Evolutionary conservation across 2,113 vertebrate species (phyloP), one percentile per base, ranked within the genome.

Genomic region (Egretta garzetta): DNA sequence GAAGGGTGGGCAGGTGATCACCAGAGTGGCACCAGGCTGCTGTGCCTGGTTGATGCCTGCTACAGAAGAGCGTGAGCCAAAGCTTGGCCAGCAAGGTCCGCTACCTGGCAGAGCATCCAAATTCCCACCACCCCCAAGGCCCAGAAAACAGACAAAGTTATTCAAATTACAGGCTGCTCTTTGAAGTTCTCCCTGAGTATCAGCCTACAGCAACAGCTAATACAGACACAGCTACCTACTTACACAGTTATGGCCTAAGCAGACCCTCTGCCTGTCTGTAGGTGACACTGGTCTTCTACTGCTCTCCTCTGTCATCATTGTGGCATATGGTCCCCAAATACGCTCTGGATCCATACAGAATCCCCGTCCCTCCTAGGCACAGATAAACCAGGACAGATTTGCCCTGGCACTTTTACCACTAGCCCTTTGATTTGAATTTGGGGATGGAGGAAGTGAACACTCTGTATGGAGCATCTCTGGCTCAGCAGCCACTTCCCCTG

Each of bases 401-500:
- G 55, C 77, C 62, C 58, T 94, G 80, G 45, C 70, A 87, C 56
- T 81, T 91, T 60, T 68, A 86, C 49, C 17, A 45, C 60, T 14
- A 80, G 74, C 26, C 50, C 72, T 94, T 55, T 76, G 52, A 80
- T 47, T 66, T 73, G 80, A 91, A 79, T 87, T 62, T 82, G 33
- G 58, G 41, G 66, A 75, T 55, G 10, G n/a, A 94, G 77, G 30
- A 95, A 93, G 28, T 7, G 33, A 91, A 85, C 49, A 14, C 49
- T 37, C 74, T 84, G 59, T 45, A 14, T 21, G 80, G n/a, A 85
- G 60, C 74, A 91, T 85, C 91, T 94, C 89, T 94, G 89, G 93
- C 94, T 93, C 71, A 76, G 84, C 33, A 73, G 73, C 58, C 12
- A 0, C 83, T 87, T 91, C 92, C 68, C 68, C 83, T 93, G 86